phyloP scores from a whole-genome alignment of 2,797 vertebrate genomes.

The Typhlichthys subterraneus region DNA sequence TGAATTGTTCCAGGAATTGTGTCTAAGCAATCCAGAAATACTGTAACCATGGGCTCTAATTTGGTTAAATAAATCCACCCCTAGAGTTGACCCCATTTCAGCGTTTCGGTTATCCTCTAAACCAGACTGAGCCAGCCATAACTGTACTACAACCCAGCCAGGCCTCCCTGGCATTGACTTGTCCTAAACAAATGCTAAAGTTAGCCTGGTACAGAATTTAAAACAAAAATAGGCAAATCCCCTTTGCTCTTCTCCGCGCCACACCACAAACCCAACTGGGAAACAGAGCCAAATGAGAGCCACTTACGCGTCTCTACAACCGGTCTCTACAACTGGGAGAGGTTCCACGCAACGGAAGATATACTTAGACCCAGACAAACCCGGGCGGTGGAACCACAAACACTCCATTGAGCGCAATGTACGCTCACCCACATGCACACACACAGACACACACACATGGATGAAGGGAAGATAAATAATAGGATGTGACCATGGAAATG shows the following conservation, averaged over 20 bases:
- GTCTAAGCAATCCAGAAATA: too few species aligned
- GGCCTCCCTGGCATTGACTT: slow-evolving; percentile 7
- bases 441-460: background rate
- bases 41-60: too few species aligned
- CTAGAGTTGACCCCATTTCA: slow-evolving; percentile 8
- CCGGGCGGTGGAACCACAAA: slow-evolving; percentile 34
- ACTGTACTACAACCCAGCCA: slow-evolving; percentile 49
- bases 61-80: too few species aligned
- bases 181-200: slow-evolving; percentile 52
- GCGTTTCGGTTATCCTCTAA: slow-evolving; percentile 37
- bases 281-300: slow-evolving; percentile 54
- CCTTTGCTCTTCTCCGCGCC: slow-evolving; percentile 54
- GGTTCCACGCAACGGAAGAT: slow-evolving; percentile 64
- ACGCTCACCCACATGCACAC: background rate
- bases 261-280: slow-evolving; percentile 54
- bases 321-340: slow-evolving; percentile 42
- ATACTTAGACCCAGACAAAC: slow-evolving; percentile 60
- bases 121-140: slow-evolving; percentile 34
- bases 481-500: background rate
- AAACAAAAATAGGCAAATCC: slow-evolving; percentile 46
- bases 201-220: slow-evolving; percentile 47
- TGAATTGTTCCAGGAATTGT: too few species aligned
- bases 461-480: background rate
- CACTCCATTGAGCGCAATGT: slow-evolving; percentile 10
- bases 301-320: slow-evolving; percentile 23